Conservation (phyloP, 2,113 vertebrate species). For the Oceanites oceanicus region DNA sequence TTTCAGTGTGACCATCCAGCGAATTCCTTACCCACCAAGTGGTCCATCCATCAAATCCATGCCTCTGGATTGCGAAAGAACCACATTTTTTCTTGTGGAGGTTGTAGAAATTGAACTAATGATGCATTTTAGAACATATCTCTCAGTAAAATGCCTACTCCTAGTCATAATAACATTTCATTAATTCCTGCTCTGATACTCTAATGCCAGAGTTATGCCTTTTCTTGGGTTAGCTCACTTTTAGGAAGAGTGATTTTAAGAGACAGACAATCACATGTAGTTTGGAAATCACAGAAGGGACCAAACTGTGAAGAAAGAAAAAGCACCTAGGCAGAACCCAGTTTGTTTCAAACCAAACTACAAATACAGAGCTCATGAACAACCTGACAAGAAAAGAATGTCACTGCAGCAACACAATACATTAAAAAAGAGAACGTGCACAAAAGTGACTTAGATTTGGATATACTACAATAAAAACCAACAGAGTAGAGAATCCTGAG, state of each 20-base stretch:
- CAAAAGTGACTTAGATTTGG: neutral
- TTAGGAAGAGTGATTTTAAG: neutral
- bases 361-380: neutral
- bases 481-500: neutral
- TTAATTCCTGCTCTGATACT: neutral
- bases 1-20: too few relatives aligned
- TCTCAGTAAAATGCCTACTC: neutral
- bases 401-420: neutral
- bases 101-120: neutral
- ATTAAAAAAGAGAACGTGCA: neutral
- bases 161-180: neutral
- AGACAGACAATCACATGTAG: neutral
- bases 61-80: neutral
- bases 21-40: too few relatives aligned
- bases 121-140: neutral
- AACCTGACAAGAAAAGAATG: neutral
- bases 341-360: neutral
- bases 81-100: neutral
- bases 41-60: too few relatives aligned
- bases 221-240: neutral
- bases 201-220: neutral
- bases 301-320: neutral
- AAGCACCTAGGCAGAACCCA: neutral
- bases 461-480: neutral
- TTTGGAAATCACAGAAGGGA: neutral